These are phyloP conservation scores for Coregonus ussuriensis DNA, from an alignment of 2,797 vertebrate species.

Conservation along the genomic window DNA sequence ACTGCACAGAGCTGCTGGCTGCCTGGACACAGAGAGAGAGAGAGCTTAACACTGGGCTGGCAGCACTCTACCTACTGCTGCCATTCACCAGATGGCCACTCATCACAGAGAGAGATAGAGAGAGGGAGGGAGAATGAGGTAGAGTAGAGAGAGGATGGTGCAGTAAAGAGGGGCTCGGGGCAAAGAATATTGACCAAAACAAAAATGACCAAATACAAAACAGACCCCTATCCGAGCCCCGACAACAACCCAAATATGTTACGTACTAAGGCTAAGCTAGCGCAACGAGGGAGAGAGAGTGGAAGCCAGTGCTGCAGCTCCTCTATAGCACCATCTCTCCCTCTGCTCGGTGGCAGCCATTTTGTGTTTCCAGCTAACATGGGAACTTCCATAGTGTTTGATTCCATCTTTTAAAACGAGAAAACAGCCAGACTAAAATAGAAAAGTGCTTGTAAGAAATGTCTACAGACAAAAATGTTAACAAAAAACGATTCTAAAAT, in stretches of 20 bases:
- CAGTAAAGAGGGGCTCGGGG: no score
- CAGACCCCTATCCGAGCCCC: neutral
- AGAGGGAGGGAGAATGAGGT: neutral
- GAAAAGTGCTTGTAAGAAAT: neutral
- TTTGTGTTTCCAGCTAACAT: conserved; percentile 75
- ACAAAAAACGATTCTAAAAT: neutral
- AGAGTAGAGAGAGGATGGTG: no score
- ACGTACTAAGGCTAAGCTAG: no score
- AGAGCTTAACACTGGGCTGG: neutral
- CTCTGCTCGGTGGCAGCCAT: conserved; percentile 69
- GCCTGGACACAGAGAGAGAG: conserved; percentile 11
- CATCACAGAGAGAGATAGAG: conserved; percentile 18
- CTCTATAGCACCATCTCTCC: conserved; percentile 54
- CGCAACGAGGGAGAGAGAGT: conserved; percentile 21
- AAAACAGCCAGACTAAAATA: neutral
- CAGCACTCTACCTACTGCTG: no score
- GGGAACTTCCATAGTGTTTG: conserved; percentile 63
- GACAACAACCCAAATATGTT: neutral
- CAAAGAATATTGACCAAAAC: neutral
- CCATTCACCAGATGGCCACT: no score
- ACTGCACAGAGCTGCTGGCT: conserved; percentile 51
- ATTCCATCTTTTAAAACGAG: conserved; percentile 32
- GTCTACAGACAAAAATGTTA: neutral
- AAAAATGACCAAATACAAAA: neutral
- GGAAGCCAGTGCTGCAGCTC: conserved; percentile 50